phyloP scores from a whole-genome alignment of 2,888 invertebrate species.

The Eueremaeus valkanovi region DNA sequence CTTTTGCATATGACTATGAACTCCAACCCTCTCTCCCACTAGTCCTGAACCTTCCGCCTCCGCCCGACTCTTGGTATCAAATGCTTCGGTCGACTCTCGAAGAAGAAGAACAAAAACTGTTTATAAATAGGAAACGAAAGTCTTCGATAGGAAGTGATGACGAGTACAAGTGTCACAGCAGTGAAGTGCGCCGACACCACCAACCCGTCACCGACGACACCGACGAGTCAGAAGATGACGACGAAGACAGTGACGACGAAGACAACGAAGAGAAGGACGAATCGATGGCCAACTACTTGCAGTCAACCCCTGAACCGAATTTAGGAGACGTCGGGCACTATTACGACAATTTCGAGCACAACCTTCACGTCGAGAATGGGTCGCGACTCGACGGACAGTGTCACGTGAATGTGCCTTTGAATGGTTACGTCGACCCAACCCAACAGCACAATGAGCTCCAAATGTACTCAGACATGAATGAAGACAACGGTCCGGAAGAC shows the following conservation, averaged over 20 bases:
- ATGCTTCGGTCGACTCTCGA: slow-evolving; percentile 7
- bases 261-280: slow-evolving; percentile 29
- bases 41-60: slow-evolving; percentile 46
- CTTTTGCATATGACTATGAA: too few relatives aligned
- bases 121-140: slow-evolving; percentile 41
- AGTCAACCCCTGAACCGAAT: not conserved
- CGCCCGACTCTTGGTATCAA: slow-evolving; percentile 44
- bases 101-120: slow-evolving; percentile 33
- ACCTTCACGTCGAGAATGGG: slow-evolving; percentile 10
- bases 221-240: slow-evolving; percentile 31
- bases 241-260: slow-evolving; percentile 25
- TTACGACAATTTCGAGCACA: slow-evolving; percentile 24
- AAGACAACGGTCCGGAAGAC: slow-evolving; percentile 28
- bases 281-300: slow-evolving; percentile 6
- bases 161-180: slow-evolving; percentile 11
- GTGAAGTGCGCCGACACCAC: slow-evolving; percentile 13
- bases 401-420: slow-evolving; percentile 37
- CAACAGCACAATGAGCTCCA: slow-evolving; percentile 25
- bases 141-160: slow-evolving; percentile 37
- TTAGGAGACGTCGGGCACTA: slow-evolving; percentile 24
- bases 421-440: slow-evolving; percentile 18
- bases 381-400: slow-evolving; percentile 1
- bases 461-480: slow-evolving; percentile 27
- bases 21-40: too few relatives aligned
- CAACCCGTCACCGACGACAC: slow-evolving; percentile 21